Percentiles rank a stretch among this genome's conserved stretches.
These are phyloP conservation scores for Agrypnus murinus DNA, from an alignment of 2,888 invertebrate species.

Conservation along the genomic window DNA sequence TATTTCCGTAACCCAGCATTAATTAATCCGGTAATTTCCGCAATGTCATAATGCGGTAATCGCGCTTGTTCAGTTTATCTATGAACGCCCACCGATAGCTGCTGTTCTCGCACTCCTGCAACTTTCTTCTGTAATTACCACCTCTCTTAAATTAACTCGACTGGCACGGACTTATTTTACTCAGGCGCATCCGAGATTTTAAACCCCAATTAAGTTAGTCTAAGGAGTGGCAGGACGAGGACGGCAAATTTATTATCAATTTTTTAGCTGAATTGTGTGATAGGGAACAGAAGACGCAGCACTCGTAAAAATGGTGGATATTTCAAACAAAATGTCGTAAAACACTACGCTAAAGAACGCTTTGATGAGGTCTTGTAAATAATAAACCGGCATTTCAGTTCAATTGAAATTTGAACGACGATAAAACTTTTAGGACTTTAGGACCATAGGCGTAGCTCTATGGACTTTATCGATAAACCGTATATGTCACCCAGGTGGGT, in stretches of 20 bases:
- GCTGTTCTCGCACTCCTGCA: conserved; percentile 45
- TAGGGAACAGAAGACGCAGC: conserved; percentile 27
- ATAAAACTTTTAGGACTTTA: conserved; percentile 46
- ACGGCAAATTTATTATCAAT: conserved; percentile 22
- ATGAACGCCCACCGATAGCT: conserved; percentile 50
- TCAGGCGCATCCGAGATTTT: conserved; percentile 39
- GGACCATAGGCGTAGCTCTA: conserved; percentile 36
- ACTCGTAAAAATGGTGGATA: conserved; percentile 39
- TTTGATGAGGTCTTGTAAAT: conserved; percentile 50
- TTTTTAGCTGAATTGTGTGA: conserved; percentile 18
- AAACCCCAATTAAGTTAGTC: conserved; percentile 37
- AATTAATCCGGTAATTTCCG: conserved; percentile 62
- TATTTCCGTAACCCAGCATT: conserved; percentile 59
- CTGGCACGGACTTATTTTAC: conserved; percentile 38
- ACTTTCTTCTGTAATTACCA: conserved; percentile 50
- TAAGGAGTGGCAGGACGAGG: conserved; percentile 19
- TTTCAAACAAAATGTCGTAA: conserved; percentile 41
- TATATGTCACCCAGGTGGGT: conserved; percentile 52
- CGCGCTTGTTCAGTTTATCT: conserved; percentile 54
- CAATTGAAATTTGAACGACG: conserved; percentile 51
- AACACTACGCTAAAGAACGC: conserved; percentile 25
- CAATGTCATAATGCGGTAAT: conserved; percentile 62
- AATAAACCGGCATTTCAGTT: conserved; percentile 47
- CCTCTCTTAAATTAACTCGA: conserved; percentile 50
- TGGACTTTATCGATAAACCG: conserved; percentile 50